Evolutionary conservation across 2,797 vertebrate genomes (phyloP).

Genomic region (Amazona finschi): DNA sequence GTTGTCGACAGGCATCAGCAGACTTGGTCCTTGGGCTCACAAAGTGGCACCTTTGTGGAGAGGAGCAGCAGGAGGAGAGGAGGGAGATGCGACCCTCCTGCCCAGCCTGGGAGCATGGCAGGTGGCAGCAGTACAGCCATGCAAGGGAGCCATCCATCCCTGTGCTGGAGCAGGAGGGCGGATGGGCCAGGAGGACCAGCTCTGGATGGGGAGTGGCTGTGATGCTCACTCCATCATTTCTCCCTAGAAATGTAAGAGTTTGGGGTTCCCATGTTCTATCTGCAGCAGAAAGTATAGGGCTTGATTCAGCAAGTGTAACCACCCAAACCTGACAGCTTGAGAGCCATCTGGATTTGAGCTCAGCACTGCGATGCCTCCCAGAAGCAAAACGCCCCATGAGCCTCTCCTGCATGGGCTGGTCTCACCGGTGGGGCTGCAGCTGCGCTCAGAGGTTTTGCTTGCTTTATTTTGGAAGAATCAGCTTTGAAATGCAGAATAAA

Average conservation of each 20-base stretch:
- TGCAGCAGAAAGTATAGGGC: neutral
- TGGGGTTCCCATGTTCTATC: neutral
- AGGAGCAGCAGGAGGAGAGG: neutral
- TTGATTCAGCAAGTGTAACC: neutral
- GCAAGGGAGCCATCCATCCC: neutral
- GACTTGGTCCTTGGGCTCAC: neutral
- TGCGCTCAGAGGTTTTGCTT: neutral
- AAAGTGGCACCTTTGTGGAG: neutral
- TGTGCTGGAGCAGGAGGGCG: neutral
- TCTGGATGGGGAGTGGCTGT: neutral
- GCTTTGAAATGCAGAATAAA: neutral
- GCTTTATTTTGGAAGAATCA: neutral
- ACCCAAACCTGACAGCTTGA: neutral
- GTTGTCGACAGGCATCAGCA: neutral
- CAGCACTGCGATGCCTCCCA: neutral
- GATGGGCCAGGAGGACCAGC: neutral
- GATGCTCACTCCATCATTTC: accelerated
- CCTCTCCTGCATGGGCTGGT: neutral
- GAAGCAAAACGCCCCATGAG: neutral
- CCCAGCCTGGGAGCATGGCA: neutral
- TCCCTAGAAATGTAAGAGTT: neutral
- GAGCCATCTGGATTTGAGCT: neutral
- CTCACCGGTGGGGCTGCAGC: neutral
- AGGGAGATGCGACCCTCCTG: neutral
- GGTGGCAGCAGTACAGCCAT: neutral